Conservation (phyloP, 2,113 vertebrate genomes). For the cattle (Bos taurus) region ARS-UCD2.0 NC_037329.1:72932501-72933000, state of each 20-base stretch:
- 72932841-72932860: accelerated
- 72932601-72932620: background rate
- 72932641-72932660: background rate
- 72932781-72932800: background rate
- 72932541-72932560: accelerated
- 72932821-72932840: background rate
- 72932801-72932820: background rate
- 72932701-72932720: background rate
- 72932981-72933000: background rate
- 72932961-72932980: background rate
- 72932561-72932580: background rate
- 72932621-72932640: background rate
- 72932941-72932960: background rate
- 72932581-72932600: background rate
- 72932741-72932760: background rate
- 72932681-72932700: background rate
- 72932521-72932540: no score
- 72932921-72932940: background rate
- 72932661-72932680: background rate
- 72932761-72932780: background rate
- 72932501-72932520: accelerated
- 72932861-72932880: background rate
- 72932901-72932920: background rate
- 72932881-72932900: background rate
- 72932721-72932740: background rate